Evolutionary conservation across 64 coral and sea anemone species (phyloP).

Genomic region (Porites australiensis): DNA sequence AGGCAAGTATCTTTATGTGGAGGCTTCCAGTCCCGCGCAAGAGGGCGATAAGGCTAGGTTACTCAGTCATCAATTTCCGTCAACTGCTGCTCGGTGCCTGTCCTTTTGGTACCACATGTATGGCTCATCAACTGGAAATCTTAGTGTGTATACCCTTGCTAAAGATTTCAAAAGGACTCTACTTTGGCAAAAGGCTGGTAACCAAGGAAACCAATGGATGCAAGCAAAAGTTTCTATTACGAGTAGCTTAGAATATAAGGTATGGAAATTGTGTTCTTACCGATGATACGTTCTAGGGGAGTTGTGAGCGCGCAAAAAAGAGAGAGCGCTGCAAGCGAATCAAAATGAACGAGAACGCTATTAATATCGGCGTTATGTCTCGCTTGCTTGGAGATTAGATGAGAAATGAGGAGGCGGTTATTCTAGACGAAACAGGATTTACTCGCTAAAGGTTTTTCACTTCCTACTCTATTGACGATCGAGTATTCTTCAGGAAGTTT

Average conservation of each 20-base stretch:
- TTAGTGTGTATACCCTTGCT: slow-evolving; percentile 56
- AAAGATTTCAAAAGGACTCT: neutral
- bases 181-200: slow-evolving; percentile 63
- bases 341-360: too few relatives aligned
- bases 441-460: too few relatives aligned
- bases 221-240: slow-evolving; percentile 36
- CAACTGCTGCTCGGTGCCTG: slow-evolving; percentile 59
- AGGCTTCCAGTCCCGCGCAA: slow-evolving; percentile 77
- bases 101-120: slow-evolving; percentile 88
- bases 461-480: too few relatives aligned
- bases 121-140: slow-evolving; percentile 54
- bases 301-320: too few relatives aligned
- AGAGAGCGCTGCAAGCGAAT: too few relatives aligned
- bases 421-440: too few relatives aligned
- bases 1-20: slow-evolving; percentile 82
- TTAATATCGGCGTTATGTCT: too few relatives aligned
- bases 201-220: slow-evolving; percentile 69
- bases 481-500: too few relatives aligned
- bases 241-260: slow-evolving; percentile 42
- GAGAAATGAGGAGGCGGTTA: too few relatives aligned
- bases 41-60: slow-evolving; percentile 72
- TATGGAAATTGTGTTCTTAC: neutral
- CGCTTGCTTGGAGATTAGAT: too few relatives aligned
- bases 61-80: slow-evolving; percentile 52
- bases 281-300: too few relatives aligned